These are phyloP conservation scores for Troides oblongomaculatus DNA, from an alignment of 2,888 invertebrate genomes.

Conservation along the genomic window DNA sequence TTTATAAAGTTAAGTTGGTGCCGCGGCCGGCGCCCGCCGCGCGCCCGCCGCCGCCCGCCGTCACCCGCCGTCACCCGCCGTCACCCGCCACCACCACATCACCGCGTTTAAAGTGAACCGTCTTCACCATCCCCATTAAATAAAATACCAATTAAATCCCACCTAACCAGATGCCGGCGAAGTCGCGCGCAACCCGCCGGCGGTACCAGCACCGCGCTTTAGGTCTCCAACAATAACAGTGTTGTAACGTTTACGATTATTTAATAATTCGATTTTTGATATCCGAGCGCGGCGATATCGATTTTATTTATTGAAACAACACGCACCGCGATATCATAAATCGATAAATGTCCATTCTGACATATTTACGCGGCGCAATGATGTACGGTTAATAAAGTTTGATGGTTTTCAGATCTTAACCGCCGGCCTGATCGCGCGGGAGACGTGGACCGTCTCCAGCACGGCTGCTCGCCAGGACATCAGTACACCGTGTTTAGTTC, in stretches of 20 bases:
- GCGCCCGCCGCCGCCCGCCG: slow-evolving; percentile 45
- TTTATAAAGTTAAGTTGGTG: slow-evolving; percentile 75
- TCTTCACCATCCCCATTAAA: slow-evolving; percentile 40
- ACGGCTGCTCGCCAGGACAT: no score
- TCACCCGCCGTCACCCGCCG: slow-evolving; percentile 51
- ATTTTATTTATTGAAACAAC: slow-evolving; percentile 68
- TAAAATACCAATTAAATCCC: slow-evolving; percentile 42
- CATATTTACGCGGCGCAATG: slow-evolving; percentile 50
- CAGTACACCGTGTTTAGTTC: no score
- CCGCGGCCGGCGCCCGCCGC: slow-evolving; percentile 59
- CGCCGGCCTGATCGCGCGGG: neutral
- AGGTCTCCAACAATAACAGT: slow-evolving; percentile 64
- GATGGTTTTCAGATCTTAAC: slow-evolving; percentile 41
- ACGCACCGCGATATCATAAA: slow-evolving; percentile 52
- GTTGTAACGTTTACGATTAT: slow-evolving; percentile 52
- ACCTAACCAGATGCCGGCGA: slow-evolving; percentile 38
- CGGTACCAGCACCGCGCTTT: slow-evolving; percentile 46
- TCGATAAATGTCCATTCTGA: slow-evolving; percentile 58
- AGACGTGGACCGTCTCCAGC: slow-evolving; percentile 8
- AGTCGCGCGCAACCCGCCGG: neutral
- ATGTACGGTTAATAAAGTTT: slow-evolving; percentile 46
- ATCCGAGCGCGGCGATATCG: slow-evolving; percentile 38
- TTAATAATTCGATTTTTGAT: slow-evolving; percentile 43
- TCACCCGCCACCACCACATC: slow-evolving; percentile 58
- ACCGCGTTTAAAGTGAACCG: slow-evolving; percentile 69